Conservation (phyloP, 2,113 vertebrate species). For the Sander lucioperca region DNA sequence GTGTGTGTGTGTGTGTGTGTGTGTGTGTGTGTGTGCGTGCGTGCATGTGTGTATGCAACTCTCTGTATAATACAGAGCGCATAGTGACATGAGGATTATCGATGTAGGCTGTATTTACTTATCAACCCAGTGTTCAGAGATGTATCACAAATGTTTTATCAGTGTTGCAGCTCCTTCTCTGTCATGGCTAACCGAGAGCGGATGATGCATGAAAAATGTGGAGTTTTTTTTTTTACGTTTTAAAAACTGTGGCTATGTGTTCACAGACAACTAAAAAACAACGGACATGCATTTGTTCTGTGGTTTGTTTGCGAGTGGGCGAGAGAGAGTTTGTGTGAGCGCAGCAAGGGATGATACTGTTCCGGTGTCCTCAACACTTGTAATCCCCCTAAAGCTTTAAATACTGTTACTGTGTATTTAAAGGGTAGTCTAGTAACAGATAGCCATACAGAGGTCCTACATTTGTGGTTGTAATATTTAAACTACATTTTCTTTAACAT, state of each 20-base stretch:
- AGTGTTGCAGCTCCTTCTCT: conserved; percentile 38
- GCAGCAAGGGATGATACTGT: conserved; percentile 70
- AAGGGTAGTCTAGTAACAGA: conserved; percentile 55
- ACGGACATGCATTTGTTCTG: conserved; percentile 61
- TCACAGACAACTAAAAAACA: conserved; percentile 17
- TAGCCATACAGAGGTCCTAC: conserved; percentile 20
- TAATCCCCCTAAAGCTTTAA: conserved; percentile 82
- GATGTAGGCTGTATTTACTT: conserved; percentile 87
- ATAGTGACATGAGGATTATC: conserved; percentile 84
- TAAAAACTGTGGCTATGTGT: conserved; percentile 46
- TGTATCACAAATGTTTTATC: conserved; percentile 78
- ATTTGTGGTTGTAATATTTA: conserved; percentile 16
- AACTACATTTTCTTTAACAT: not conserved
- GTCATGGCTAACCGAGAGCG: conserved; percentile 25
- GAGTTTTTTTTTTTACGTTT: conserved; percentile 24
- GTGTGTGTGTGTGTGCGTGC: conserved; percentile 47
- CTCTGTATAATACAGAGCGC: conserved; percentile 83
- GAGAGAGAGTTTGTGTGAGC: conserved; percentile 62
- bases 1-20: conserved; percentile 49
- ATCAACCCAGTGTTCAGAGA: conserved; percentile 86
- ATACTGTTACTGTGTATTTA: conserved; percentile 70
- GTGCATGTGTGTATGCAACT: conserved; percentile 45
- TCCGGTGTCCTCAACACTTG: conserved; percentile 74
- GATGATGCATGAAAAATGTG: conserved; percentile 40
- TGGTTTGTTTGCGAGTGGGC: conserved; percentile 68